Percentiles rank a stretch among this genome's conserved stretches.
phyloP scores from a whole-genome alignment of 1,140 invertebrate genomes.

The Eubasilissa regina region DNA sequence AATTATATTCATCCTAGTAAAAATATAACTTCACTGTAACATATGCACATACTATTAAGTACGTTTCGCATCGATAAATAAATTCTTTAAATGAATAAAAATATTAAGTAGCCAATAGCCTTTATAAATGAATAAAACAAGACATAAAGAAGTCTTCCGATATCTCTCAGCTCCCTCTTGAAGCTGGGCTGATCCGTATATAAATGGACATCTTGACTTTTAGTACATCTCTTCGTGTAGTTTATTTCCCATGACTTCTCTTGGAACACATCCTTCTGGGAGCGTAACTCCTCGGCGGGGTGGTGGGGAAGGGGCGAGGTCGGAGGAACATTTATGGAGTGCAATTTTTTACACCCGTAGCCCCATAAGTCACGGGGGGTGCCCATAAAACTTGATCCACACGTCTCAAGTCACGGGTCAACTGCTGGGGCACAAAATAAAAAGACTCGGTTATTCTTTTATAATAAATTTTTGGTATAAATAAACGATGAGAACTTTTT shows the following conservation, averaged over 20 bases:
- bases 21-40: no score
- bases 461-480: background rate
- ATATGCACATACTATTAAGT: background rate
- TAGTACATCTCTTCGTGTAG: slow-evolving; percentile 35
- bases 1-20: no score
- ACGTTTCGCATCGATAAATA: background rate
- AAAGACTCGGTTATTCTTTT: slow-evolving; percentile 14
- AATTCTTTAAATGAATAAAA: background rate
- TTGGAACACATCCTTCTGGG: slow-evolving; percentile 15
- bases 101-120: background rate
- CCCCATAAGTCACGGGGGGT: slow-evolving; percentile 51
- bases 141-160: background rate
- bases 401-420: slow-evolving; percentile 33
- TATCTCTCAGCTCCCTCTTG: background rate
- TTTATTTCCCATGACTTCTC: slow-evolving; percentile 40
- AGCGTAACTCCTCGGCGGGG: slow-evolving; percentile 19
- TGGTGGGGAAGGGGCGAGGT: no score
- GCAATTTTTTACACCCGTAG: slow-evolving; percentile 55
- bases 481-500: slow-evolving; percentile 19
- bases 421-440: slow-evolving; percentile 6
- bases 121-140: background rate
- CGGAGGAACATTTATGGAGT: slow-evolving; percentile 44
- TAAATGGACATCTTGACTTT: slow-evolving; percentile 44
- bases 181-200: slow-evolving; percentile 40
- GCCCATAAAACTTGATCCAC: slow-evolving; percentile 40